Base-by-base conservation (phyloP, 1,140 invertebrate species). In the Diabrotica undecimpunctata region DNA sequence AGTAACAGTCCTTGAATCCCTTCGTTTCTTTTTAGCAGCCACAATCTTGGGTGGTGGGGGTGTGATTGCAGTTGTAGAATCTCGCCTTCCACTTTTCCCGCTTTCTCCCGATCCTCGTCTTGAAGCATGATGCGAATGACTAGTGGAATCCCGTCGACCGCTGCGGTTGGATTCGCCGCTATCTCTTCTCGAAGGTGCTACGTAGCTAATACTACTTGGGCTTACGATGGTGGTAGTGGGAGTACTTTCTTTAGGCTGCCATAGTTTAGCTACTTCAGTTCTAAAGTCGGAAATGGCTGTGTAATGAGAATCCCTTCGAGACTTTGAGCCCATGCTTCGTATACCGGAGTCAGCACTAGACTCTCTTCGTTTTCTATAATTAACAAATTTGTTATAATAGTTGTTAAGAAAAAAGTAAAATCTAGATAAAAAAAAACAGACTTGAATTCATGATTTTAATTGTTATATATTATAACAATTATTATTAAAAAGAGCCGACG, bases 271-370 rank as follows among this genome's bases (percentile, higher is more conserved):
- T 54, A 92, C 83, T 68, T 93, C 90, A 12, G 85, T 83, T 51
- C 87, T 83, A 74, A 91, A 83, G 71, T 92, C 87, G 71, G 84
- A 86, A 54, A 88, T 85, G 36, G 84, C 81, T 36, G 80, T 84
- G 78, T 81, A 81, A 64, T 83, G 81, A 6, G 89, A 90, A 66
- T 91, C 89, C 11, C 88, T 81, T 8, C 89, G 82, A 3, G 86
- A 86, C 69, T 89, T 89, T 0, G 87, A 88, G 9, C 80, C 79
- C 78, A 87, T 86, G 66, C 88, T 90, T 68, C 89, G 88, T 58
- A 91, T 89, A n/a, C 90, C 89, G 0, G 90, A 90, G 76, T 93
- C 90, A 12, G 90, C 90, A 13, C 90, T 92, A 12, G 90, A 93
- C 70, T 94, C 91, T 51, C 91, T 82, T 0, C 91, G 82, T 62